Base-by-base conservation (phyloP, 37 sponge, comb jelly and placozoan species). In the Beroe forskalii region DNA sequence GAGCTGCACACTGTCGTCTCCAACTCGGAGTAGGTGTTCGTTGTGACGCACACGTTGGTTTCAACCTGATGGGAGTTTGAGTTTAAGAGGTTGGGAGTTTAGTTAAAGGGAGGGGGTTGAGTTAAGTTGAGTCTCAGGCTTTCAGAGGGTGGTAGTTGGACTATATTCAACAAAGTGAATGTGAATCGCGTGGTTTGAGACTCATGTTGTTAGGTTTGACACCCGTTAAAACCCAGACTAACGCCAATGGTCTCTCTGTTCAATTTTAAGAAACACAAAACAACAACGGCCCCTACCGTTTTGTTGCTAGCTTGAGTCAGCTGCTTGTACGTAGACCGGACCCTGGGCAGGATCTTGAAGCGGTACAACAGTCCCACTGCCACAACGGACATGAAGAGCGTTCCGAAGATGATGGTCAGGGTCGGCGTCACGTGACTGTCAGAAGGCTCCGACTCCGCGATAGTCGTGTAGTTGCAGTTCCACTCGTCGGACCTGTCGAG, bases 1-100 rank as follows among this genome's bases (percentile, higher is more conserved):
- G 86, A 80, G 42, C 86, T 80, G 22, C 86, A 80, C 48, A 80
- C 86, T 43, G 86, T 80, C 0, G 86, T 80, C 55, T 80, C 86
- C 44, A 80, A 25, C 22, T 80, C 86, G 12, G 86, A 80, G 86
- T 80, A 80, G n/a, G 86, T 80, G 55, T 80, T 80, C 6, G 86
- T 80, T 0, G 86, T 80, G 25, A 80, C 55, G 35, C 86, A 80
- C 48, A 80, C 55, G 55, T 80, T 80, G 17, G 86, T 80, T 23
- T 80, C 86, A 14, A 80, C 86, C 86, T 80, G 86, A 6, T 6
- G 40, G 12, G 75, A 20, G n/a, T n/a, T n/a, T n/a, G n/a, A n/a
- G n/a, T n/a, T n/a, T n/a, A n/a, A 20, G 60, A 20, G 17, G 60
- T 55, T 9, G 9, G 60, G 9, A 20, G 60, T 17, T 55, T 20